Evolutionary conservation across 2,888 invertebrate species (phyloP).

Genomic region (Scelioninae gen. 1): DNA sequence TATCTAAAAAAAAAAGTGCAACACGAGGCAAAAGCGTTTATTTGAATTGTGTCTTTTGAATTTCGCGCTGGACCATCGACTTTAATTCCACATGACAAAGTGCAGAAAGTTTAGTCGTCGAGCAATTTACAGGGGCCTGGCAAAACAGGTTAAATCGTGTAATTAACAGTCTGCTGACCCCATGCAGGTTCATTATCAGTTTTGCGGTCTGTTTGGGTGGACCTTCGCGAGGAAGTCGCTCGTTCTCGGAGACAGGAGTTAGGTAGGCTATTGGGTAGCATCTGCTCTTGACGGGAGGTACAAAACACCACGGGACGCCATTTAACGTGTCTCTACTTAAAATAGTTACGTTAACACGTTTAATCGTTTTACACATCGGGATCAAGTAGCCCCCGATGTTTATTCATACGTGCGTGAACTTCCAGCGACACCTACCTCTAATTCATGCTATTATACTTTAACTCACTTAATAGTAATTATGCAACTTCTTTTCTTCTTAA

Average conservation of each 20-base stretch:
- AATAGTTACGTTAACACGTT: slow-evolving; percentile 75
- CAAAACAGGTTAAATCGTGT: slow-evolving; percentile 70
- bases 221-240: slow-evolving; percentile 67
- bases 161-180: slow-evolving; percentile 72
- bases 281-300: slow-evolving; percentile 80
- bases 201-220: slow-evolving; percentile 70
- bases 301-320: slow-evolving; percentile 81
- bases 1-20: slow-evolving; percentile 53
- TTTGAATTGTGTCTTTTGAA: slow-evolving; percentile 64
- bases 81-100: slow-evolving; percentile 69
- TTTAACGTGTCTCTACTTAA: slow-evolving; percentile 80
- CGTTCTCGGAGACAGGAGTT: slow-evolving; percentile 68
- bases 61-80: slow-evolving; percentile 52
- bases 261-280: slow-evolving; percentile 70
- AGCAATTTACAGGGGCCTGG: slow-evolving; percentile 67
- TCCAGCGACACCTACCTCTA: slow-evolving; percentile 37
- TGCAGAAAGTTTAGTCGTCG: slow-evolving; percentile 68
- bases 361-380: slow-evolving; percentile 71
- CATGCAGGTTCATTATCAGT: slow-evolving; percentile 71
- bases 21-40: slow-evolving; percentile 47
- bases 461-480: slow-evolving; percentile 20
- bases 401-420: slow-evolving; percentile 44
- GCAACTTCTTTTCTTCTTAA: slow-evolving; percentile 2
- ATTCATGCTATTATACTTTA: slow-evolving; percentile 37
- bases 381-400: slow-evolving; percentile 53